Percentiles rank a stretch among this genome's conserved stretches.
Conservation (phyloP, 2,113 vertebrate species). For the Sardina pilchardus region DNA sequence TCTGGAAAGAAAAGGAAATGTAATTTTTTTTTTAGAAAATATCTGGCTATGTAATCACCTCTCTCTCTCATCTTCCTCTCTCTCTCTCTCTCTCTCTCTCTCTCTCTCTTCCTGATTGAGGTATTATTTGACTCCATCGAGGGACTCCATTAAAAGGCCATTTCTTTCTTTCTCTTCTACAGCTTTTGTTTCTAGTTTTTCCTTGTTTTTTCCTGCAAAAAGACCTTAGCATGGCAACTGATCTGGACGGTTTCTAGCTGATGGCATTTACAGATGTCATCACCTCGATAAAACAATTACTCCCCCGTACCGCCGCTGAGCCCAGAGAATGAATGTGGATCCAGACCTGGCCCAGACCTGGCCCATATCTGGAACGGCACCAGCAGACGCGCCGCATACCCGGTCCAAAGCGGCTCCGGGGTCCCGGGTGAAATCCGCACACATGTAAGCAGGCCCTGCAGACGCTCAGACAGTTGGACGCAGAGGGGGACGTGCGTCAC, state of each 20-base stretch:
- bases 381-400: not conserved
- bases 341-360: not conserved
- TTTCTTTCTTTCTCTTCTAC: constrained; percentile 22
- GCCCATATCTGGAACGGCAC: not conserved
- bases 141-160: constrained; percentile 34
- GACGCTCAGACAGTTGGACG: constrained; percentile 35
- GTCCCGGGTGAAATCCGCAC: not conserved
- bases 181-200: not conserved
- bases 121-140: constrained; percentile 19
- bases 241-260: constrained; percentile 31
- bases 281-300: constrained; percentile 44
- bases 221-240: constrained; percentile 22
- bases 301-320: not conserved
- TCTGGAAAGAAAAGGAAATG: not conserved
- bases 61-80: not conserved
- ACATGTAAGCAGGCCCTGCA: constrained; percentile 5
- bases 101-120: not conserved
- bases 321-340: not conserved
- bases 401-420: too few relatives aligned
- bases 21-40: not conserved
- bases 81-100: not conserved
- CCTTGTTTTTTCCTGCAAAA: not conserved
- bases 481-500: constrained; percentile 15
- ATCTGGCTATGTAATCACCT: not conserved
- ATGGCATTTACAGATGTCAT: constrained; percentile 42